These are phyloP conservation scores for Nebria salina DNA, from an alignment of 2,888 invertebrate species.

Conservation along the genomic window DNA sequence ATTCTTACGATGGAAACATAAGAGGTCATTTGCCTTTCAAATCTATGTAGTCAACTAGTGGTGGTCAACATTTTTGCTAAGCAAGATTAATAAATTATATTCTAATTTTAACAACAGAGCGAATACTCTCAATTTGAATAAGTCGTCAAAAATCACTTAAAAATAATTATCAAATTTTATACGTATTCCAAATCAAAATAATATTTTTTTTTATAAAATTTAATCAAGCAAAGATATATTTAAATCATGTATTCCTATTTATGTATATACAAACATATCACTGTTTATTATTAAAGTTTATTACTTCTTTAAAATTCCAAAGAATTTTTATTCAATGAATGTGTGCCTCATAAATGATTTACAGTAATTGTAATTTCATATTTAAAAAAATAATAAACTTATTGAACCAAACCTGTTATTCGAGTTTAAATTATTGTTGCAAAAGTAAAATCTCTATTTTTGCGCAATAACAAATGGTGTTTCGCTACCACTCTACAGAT, in stretches of 20 bases:
- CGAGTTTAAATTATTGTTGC: neutral
- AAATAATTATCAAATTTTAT: too few relatives aligned
- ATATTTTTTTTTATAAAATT: too few relatives aligned
- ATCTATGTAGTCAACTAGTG: neutral
- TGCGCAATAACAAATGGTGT: neutral
- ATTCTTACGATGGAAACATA: neutral
- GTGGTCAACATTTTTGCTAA: neutral
- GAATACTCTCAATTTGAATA: too few relatives aligned
- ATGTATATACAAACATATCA: too few relatives aligned
- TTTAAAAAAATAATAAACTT: neutral
- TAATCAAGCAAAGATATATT: too few relatives aligned
- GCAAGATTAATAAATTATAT: neutral
- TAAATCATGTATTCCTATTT: too few relatives aligned
- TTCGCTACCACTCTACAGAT: neutral
- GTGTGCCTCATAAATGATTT: neutral
- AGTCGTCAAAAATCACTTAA: too few relatives aligned
- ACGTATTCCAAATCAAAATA: too few relatives aligned
- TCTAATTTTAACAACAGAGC: neutral
- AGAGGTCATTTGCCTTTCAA: neutral
- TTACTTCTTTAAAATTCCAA: neutral
- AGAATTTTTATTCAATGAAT: neutral
- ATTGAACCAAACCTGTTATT: neutral
- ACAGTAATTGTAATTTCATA: neutral
- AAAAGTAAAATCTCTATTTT: neutral
- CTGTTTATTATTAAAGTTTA: too few relatives aligned